These are phyloP conservation scores for Athalia rosae DNA, from an alignment of 2,888 invertebrate genomes.

Conservation along the genomic window DNA sequence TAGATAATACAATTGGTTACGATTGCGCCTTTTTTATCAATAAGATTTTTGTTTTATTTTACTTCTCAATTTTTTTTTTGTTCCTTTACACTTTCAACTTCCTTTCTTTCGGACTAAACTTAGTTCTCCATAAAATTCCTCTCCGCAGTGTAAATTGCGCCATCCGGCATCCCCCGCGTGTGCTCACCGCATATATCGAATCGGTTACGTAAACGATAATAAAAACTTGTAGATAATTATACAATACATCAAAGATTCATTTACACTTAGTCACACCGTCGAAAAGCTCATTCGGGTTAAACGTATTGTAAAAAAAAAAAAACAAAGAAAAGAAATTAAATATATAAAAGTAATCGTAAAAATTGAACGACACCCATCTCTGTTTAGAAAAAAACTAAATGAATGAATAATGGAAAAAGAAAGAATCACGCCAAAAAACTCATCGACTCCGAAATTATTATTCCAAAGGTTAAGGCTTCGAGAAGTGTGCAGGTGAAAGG, in stretches of 20 bases:
- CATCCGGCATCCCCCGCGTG: not conserved
- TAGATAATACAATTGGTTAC: constrained; percentile 23
- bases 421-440: too few relatives aligned
- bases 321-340: too few relatives aligned
- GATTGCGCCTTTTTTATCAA: constrained; percentile 9
- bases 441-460: too few relatives aligned
- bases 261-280: not conserved
- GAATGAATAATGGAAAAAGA: too few relatives aligned
- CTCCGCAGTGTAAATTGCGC: not conserved
- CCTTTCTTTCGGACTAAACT: constrained; percentile 5
- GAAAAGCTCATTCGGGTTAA: too few relatives aligned
- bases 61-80: not conserved
- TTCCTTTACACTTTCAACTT: not conserved
- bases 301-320: too few relatives aligned
- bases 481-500: not conserved
- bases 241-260: not conserved
- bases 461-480: not conserved
- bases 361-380: too few relatives aligned
- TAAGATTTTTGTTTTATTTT: not conserved
- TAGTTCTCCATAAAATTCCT: not conserved
- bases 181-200: too few relatives aligned
- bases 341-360: too few relatives aligned
- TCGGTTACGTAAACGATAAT: too few relatives aligned
- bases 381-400: too few relatives aligned
- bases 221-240: not conserved